phyloP scores from a whole-genome alignment of 2,888 invertebrate genomes.

The Litoditis marina region DNA sequence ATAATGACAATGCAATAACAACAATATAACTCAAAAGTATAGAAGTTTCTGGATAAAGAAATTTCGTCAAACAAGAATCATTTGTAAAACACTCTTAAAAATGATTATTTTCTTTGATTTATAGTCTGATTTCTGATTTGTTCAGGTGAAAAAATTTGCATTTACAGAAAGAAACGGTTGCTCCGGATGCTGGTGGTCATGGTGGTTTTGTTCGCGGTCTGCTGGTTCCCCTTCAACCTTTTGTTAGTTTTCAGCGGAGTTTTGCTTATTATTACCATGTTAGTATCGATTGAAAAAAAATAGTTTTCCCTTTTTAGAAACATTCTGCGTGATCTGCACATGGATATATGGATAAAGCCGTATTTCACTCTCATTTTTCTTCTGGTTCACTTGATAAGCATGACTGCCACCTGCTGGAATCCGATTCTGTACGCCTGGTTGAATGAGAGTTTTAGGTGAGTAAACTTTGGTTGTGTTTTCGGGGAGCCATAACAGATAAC shows the following conservation, averaged over 20 bases:
- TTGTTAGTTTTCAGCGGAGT: slow-evolving; percentile 70
- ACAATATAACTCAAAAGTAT: too few species aligned
- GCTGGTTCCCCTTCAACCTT: slow-evolving; percentile 79
- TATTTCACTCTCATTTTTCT: slow-evolving; percentile 87
- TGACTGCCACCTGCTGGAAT: slow-evolving; percentile 74
- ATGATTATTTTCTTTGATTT: too few species aligned
- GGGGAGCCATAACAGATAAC: too few species aligned
- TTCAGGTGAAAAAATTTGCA: not conserved
- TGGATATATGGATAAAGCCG: slow-evolving; percentile 68
- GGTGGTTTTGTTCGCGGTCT: slow-evolving; percentile 90
- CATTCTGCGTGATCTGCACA: slow-evolving; percentile 49
- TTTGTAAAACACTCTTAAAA: too few species aligned
- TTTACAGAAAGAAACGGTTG: slow-evolving; percentile 72
- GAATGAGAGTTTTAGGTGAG: slow-evolving; percentile 68
- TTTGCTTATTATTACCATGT: not conserved
- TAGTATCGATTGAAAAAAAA: not conserved
- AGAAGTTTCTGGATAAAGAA: too few species aligned
- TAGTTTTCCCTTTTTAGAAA: slow-evolving; percentile 40
- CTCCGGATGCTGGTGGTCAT: slow-evolving; percentile 96
- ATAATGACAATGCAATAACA: too few species aligned
- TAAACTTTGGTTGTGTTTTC: too few species aligned
- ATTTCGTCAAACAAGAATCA: too few species aligned
- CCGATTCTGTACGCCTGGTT: slow-evolving; percentile 92
- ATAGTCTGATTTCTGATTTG: too few species aligned
- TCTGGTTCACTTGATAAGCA: slow-evolving; percentile 74